Base-by-base conservation (phyloP, 2,113 vertebrate species). In the Tinamus guttatus region DNA sequence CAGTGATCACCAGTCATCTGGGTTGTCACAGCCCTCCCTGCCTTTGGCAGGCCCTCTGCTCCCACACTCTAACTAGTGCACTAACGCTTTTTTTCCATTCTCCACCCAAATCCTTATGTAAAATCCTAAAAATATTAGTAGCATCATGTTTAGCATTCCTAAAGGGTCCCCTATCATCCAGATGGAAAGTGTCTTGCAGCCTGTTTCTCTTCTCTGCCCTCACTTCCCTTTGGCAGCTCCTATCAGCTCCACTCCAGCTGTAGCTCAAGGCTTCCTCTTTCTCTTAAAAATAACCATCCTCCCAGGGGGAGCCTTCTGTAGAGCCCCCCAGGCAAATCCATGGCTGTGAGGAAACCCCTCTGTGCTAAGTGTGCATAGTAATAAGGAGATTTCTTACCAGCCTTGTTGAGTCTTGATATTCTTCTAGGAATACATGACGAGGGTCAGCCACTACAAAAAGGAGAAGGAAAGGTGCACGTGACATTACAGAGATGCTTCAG, bases 341-440 rank as follows among this genome's bases (percentile, higher is more conserved):
- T 38, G 43, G n/a, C 69, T n/a, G 13, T 18, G 47, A 87, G 20
- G n/a, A 20, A 32, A 64, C n/a, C 13, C 36, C 41, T 69, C 64
- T 59, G 18, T 24, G 67, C 27, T 43, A 56, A 36, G 30, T 5
- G 13, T 27, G 12, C 25, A 32, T 3, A 80, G 20, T n/a, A 54
- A 24, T 45, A 81, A 70, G 19, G 52, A 76, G 47, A 62, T 79
- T 76, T 54, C 97, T 96, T 95, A 97, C 97, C 96, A 28, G 71
- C 30, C 68, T 27, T 40, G 7, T 3, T 38, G 41, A 85, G 56
- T 22, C 75, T 49, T 40, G n/a, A 49, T 68, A 9, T 69, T 24
- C 25, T 49, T 74, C 88, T 89, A 97, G 68, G 81, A 84, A 84
- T 97, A 97, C 97, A 97, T 97, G 87, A 94, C 93, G 49, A 97